Conservation (phyloP, 2,888 invertebrate genomes). For the Bombyx huttoni region DNA sequence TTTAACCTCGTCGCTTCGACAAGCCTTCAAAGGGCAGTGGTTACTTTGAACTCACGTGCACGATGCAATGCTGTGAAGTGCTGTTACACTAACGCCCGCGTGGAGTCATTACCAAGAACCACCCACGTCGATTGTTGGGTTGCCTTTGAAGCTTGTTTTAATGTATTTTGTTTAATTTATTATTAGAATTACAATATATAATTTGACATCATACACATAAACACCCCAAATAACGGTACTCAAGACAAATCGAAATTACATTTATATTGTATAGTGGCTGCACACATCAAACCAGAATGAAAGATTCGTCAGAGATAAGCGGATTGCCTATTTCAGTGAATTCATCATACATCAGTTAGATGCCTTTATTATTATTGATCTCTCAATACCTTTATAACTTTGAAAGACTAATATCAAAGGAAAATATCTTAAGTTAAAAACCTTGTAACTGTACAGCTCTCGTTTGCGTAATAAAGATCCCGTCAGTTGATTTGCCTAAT, state of each 20-base stretch:
- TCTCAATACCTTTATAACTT: background rate
- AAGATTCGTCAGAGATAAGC: no score
- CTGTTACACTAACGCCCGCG: background rate
- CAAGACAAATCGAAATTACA: no score
- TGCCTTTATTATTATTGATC: no score
- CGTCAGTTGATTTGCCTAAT: conserved; percentile 15
- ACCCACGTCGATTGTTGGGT: background rate
- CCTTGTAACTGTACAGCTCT: background rate
- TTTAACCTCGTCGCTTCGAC: conserved; percentile 2
- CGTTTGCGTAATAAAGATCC: conserved; percentile 7
- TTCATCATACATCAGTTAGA: no score
- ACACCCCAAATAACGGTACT: no score
- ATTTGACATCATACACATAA: no score
- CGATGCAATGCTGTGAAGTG: background rate
- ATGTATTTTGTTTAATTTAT: no score
- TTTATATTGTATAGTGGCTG: no score
- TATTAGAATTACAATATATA: no score
- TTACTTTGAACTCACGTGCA: conserved; percentile 33
- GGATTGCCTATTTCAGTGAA: no score
- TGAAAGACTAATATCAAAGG: background rate
- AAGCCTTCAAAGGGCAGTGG: conserved; percentile 23
- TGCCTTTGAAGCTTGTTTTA: no score
- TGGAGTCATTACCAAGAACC: background rate
- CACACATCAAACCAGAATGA: no score
- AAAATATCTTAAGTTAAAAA: background rate